Evolutionary conservation across 2,797 vertebrate genomes (phyloP).

Genomic region (Alcedo quadribrachys): DNA sequence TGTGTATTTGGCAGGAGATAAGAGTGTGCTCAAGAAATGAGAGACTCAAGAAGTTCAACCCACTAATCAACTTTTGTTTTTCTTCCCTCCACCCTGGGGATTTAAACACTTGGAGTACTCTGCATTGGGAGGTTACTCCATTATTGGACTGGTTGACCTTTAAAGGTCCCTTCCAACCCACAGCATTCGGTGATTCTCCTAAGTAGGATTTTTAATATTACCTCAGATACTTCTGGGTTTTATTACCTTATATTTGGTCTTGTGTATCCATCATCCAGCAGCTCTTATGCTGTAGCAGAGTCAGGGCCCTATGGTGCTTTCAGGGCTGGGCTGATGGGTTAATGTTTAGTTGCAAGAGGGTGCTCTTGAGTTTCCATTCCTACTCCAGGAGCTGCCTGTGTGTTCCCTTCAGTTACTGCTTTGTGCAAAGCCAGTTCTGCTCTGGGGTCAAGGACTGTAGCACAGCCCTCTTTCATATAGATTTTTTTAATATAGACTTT

Average conservation of each 20-base stretch:
- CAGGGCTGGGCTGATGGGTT: not conserved
- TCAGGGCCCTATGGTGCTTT: not conserved
- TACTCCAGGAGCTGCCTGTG: fast-evolving
- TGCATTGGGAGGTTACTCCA: not conserved
- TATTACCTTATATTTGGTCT: not conserved
- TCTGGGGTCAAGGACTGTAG: not conserved
- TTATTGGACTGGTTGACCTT: not conserved
- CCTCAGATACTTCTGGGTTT: not conserved
- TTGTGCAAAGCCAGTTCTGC: not conserved
- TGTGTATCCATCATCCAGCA: not conserved
- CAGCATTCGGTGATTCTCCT: not conserved
- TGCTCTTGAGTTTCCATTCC: not conserved
- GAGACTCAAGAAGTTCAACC: not conserved
- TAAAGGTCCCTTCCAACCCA: not conserved
- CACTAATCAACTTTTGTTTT: not conserved
- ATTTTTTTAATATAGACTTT: not conserved
- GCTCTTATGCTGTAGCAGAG: not conserved
- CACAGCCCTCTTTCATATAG: not conserved
- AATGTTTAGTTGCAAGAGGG: not conserved
- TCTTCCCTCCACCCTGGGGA: not conserved
- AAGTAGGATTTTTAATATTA: not conserved
- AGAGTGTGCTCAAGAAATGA: not conserved
- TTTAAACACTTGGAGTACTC: not conserved
- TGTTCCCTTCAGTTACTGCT: not conserved
- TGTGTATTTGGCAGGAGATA: not conserved